Evolutionary conservation across 2,113 vertebrate genomes (phyloP).

Genomic region (Jaculus jaculus): DNA sequence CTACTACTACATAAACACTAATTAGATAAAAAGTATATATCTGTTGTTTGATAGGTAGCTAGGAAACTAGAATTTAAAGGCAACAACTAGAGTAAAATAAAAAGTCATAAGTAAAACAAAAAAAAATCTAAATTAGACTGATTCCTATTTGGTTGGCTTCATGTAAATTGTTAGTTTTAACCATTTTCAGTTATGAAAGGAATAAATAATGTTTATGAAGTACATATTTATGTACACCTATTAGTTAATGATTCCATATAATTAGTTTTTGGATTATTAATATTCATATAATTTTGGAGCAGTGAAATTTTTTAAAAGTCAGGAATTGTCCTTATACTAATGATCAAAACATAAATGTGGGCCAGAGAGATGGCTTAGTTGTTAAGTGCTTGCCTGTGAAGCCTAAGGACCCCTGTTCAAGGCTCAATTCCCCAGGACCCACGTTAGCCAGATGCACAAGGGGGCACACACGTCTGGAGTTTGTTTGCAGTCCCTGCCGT

Average conservation of each 20-base stretch:
- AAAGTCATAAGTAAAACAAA: not conserved
- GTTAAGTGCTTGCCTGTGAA: no score
- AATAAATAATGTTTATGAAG: not conserved
- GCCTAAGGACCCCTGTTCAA: no score
- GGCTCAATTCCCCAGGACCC: no score
- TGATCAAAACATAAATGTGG: not conserved
- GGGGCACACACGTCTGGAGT: no score
- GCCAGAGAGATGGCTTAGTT: no score
- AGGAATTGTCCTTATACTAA: not conserved
- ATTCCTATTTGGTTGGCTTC: not conserved
- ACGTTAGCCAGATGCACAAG: no score
- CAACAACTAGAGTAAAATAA: constrained; percentile 7
- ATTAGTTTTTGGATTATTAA: not conserved
- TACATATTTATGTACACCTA: not conserved
- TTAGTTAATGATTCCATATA: not conserved
- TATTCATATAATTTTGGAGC: not conserved
- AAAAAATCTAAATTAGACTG: not conserved
- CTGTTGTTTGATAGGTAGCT: not conserved
- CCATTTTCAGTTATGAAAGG: not conserved
- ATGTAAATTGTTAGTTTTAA: not conserved
- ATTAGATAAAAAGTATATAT: not conserved
- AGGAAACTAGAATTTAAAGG: not conserved
- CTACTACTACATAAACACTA: not conserved
- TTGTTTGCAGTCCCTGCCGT: no score
- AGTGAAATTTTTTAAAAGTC: not conserved